These are phyloP conservation scores for Hybognathus amarus DNA, from an alignment of 2,797 vertebrate genomes.

Conservation along the genomic window DNA sequence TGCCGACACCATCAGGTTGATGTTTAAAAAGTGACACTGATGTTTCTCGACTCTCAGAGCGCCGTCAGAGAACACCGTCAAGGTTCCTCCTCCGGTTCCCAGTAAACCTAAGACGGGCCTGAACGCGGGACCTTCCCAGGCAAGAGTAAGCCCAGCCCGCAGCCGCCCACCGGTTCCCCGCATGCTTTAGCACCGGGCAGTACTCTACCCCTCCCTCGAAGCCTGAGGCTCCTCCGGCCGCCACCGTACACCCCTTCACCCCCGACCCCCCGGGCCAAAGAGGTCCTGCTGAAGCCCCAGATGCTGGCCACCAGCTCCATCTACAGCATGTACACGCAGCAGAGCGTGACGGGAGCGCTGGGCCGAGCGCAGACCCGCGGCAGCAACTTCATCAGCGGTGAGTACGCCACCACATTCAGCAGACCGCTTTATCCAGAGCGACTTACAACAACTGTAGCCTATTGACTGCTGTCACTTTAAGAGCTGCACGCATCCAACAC, in stretches of 20 bases:
- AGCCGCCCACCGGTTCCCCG: slow-evolving; percentile 64
- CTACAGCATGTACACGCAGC: slow-evolving; percentile 97
- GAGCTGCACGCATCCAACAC: no score
- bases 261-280: slow-evolving; percentile 90
- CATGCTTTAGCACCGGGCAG: slow-evolving; percentile 68
- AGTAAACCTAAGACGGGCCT: slow-evolving; percentile 87
- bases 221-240: slow-evolving; percentile 90
- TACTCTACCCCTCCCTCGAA: slow-evolving; percentile 82
- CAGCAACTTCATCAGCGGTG: slow-evolving; percentile 86
- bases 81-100: slow-evolving; percentile 95
- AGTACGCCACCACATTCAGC: slow-evolving; percentile 60
- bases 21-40: not conserved
- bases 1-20: no score
- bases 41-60: slow-evolving; percentile 68
- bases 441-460: no score
- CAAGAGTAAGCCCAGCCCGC: slow-evolving; percentile 80
- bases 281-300: slow-evolving; percentile 87
- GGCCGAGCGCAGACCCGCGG: slow-evolving; percentile 81
- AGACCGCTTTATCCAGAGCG: not conserved
- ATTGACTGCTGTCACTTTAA: no score
- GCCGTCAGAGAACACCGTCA: slow-evolving; percentile 83
- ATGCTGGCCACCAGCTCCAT: slow-evolving; percentile 91
- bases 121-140: slow-evolving; percentile 78
- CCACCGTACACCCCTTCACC: slow-evolving; percentile 92
- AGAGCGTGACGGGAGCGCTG: slow-evolving; percentile 79